These are phyloP conservation scores for Epirrhoe tristata DNA, from an alignment of 2,888 invertebrate species.

Conservation along the genomic window DNA sequence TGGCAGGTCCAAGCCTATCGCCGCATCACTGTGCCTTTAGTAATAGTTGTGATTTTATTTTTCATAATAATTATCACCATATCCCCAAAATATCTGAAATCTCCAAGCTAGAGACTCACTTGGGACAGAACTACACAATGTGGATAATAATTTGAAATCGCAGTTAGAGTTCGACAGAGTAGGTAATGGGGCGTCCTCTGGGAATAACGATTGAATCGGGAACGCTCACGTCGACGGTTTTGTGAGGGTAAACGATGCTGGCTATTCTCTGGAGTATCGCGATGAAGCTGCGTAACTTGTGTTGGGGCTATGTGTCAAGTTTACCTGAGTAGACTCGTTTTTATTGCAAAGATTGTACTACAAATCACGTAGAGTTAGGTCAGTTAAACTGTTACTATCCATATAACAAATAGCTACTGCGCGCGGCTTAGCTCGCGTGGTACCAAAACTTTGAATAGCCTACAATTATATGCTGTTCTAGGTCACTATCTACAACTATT, in stretches of 20 bases:
- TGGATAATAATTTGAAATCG: slow-evolving; percentile 61
- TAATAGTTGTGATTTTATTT: no score
- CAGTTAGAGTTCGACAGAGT: slow-evolving; percentile 57
- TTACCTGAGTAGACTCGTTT: slow-evolving; percentile 6
- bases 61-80: no score
- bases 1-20: no score
- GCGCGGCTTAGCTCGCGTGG: no score
- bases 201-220: slow-evolving; percentile 53
- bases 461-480: no score
- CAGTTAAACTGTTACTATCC: no score
- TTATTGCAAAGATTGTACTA: neutral
- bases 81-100: neutral
- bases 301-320: slow-evolving; percentile 10
- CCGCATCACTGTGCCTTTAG: no score
- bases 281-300: slow-evolving; percentile 14
- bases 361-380: no score
- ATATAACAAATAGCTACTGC: no score
- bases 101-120: neutral
- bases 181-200: slow-evolving; percentile 53
- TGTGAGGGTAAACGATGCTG: slow-evolving; percentile 41
- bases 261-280: slow-evolving; percentile 22
- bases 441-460: no score
- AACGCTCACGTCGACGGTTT: slow-evolving; percentile 44
- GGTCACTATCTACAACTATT: no score
- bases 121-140: slow-evolving; percentile 31